Percentiles rank a stretch among this genome's conserved stretches.
These are phyloP conservation scores for Thysanoteuthis rhombus DNA, from an alignment of 2,888 invertebrate species.

Conservation along the genomic window DNA sequence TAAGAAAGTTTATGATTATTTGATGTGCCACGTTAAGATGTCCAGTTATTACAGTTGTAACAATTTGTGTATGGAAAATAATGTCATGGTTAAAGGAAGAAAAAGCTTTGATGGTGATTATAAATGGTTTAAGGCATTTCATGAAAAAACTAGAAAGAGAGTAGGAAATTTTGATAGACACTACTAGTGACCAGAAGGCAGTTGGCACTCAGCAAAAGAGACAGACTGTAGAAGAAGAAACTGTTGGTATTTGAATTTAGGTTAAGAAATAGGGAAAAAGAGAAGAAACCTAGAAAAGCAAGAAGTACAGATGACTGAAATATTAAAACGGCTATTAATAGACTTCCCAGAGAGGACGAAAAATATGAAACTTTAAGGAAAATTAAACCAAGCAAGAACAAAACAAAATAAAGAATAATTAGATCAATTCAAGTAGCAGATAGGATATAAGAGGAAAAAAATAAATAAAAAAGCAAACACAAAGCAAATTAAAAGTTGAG, in stretches of 20 bases:
- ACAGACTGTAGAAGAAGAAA: not conserved
- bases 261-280: not conserved
- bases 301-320: not conserved
- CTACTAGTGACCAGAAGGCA: not conserved
- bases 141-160: not conserved
- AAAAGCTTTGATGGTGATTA: not conserved
- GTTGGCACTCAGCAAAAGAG: not conserved
- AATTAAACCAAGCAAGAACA: not conserved
- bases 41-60: not conserved
- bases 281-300: no score
- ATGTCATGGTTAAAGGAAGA: slow-evolving; percentile 1
- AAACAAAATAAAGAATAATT: not conserved
- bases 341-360: not conserved
- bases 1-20: not conserved
- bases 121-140: not conserved
- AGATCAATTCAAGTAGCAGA: not conserved
- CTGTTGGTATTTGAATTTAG: not conserved
- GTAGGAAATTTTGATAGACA: not conserved
- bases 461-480: not conserved
- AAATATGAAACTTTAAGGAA: not conserved
- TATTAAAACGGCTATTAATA: not conserved
- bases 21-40: not conserved
- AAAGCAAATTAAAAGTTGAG: not conserved
- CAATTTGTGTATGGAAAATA: not conserved
- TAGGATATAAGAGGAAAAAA: not conserved